A percentile compares a stretch with the other conserved stretches of the same genome.
Conservation (phyloP, 1,140 invertebrate genomes). For the Diachasma alloeum region DNA sequence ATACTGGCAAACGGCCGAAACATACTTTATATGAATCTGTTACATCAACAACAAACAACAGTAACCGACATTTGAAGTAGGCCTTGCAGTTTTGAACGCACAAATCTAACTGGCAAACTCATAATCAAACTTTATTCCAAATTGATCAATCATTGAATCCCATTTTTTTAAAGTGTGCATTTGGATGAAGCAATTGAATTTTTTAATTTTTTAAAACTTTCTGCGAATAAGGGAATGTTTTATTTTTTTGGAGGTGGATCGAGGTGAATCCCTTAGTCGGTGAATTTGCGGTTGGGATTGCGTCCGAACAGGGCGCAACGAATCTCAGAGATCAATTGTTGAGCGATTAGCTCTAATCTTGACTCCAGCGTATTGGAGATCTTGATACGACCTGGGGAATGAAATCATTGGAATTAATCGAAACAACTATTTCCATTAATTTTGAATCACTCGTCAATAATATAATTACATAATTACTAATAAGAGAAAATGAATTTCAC, state of each 20-base stretch:
- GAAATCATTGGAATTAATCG: neutral
- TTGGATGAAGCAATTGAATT: neutral
- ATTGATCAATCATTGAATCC: neutral
- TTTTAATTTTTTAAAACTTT: constrained; percentile 21
- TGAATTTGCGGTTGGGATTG: constrained; percentile 96
- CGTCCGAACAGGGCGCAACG: constrained; percentile 92
- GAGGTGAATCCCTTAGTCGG: constrained; percentile 76
- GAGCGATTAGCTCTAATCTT: constrained; percentile 91
- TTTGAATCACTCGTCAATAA: too few relatives aligned
- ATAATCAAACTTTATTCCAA: neutral
- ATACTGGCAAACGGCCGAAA: neutral
- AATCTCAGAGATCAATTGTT: constrained; percentile 93
- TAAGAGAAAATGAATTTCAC: too few relatives aligned
- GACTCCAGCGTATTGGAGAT: constrained; percentile 95
- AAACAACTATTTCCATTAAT: neutral
- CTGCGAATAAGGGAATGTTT: constrained; percentile 50
- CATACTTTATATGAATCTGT: neutral
- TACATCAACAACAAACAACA: neutral
- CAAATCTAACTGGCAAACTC: neutral
- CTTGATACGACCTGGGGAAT: constrained; percentile 72
- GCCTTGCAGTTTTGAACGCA: neutral
- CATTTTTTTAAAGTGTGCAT: neutral
- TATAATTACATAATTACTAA: too few relatives aligned
- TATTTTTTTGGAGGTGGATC: constrained; percentile 7
- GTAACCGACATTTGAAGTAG: neutral